phyloP scores from a whole-genome alignment of 2,888 invertebrate genomes.

The Tholera decimalis region DNA sequence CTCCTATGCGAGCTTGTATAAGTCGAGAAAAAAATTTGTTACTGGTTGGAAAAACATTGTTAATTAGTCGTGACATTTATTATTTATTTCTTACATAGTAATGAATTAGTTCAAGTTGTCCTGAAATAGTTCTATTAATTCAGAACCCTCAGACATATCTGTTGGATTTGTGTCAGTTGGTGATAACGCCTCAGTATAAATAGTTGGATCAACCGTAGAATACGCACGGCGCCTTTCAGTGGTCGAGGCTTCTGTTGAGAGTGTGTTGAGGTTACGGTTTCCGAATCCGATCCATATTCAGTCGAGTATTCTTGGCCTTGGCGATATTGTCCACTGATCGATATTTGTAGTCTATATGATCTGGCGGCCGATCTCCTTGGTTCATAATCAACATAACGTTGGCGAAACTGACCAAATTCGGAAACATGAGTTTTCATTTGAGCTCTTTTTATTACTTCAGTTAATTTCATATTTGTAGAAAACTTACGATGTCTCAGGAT shows the following conservation, averaged over 20 bases:
- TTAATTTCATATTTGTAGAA: conserved; percentile 68
- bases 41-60: conserved; percentile 60
- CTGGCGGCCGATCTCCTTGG: conserved; percentile 65
- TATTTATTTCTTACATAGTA: conserved; percentile 55
- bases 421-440: conserved; percentile 57
- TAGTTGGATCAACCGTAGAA: conserved; percentile 32
- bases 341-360: conserved; percentile 64
- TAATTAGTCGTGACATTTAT: conserved; percentile 59
- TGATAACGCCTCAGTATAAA: conserved; percentile 65
- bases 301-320: conserved; percentile 64
- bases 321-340: conserved; percentile 65
- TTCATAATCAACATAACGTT: conserved; percentile 65
- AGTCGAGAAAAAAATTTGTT: too few species aligned
- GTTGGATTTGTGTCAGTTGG: conserved; percentile 67
- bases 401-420: conserved; percentile 58
- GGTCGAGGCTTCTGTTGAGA: too few species aligned
- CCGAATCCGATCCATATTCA: conserved; percentile 57
- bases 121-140: conserved; percentile 65
- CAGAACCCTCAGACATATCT: conserved; percentile 67
- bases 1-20: too few species aligned
- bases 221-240: too few species aligned
- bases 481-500: conserved; percentile 58
- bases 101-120: conserved; percentile 40
- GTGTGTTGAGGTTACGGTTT: conserved; percentile 29
- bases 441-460: conserved; percentile 67